Evolutionary conservation across 2,113 vertebrate species (phyloP), one percentile per base, ranked within the genome.

Genomic region (Ageneiosus marmoratus): DNA sequence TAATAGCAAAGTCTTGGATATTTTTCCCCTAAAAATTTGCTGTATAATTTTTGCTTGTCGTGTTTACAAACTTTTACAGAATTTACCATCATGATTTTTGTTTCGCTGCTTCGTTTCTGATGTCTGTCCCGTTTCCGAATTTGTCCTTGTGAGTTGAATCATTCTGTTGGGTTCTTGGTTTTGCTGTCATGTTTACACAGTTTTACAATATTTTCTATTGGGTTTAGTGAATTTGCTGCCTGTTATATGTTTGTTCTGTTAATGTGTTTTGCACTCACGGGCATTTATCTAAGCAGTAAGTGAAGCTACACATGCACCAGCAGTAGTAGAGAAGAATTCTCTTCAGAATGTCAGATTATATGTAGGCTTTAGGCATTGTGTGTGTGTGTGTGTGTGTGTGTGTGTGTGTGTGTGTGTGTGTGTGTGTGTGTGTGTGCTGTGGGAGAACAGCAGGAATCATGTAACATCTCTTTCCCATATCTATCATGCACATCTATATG

Each of bases 361-460:
- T 48, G 27, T 4, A 41, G 11, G 41, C 18, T 77, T 46, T 62
- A 22, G 24, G 22, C 41, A 32, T 18, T 77, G 60, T 55, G 46
- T 82, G 73, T 77, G 53, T 55, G 18, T 55, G 81, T 76, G 65
- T 79, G 69, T 75, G n/a, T n/a, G n/a, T n/a, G n/a, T n/a, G n/a
- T n/a, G n/a, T n/a, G n/a, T n/a, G n/a, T n/a, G n/a, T n/a, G n/a
- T n/a, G n/a, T n/a, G n/a, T n/a, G n/a, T n/a, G n/a, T 77, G 60
- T 55, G 46, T 82, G 73, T 77, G 53, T 55, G 29, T 73, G 55
- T 51, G 83, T 51, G 65, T 60, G 37, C 69, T 62, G 58, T 79
- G 37, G 72, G 7, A 65, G 53, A 76, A 15, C 18, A 67, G 27
- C 74, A 60, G 75, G 74, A 70, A 84, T 87, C 74, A 78, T 62